Evolutionary conservation across 2,888 invertebrate genomes (phyloP), one percentile per base, ranked within the genome.

Genomic region (Ophonus ardosiacus): DNA sequence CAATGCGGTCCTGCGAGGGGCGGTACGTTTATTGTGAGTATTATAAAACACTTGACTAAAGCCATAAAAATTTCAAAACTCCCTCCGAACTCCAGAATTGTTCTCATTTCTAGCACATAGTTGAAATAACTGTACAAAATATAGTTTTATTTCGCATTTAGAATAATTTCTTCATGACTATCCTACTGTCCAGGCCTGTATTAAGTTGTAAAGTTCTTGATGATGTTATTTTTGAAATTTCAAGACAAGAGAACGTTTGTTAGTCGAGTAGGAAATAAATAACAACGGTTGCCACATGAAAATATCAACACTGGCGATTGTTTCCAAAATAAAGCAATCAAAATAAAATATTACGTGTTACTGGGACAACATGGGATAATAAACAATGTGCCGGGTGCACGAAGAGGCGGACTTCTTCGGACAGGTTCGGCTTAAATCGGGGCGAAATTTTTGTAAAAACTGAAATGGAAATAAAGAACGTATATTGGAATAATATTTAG

Each of bases 271-370:
- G 68, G 68, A 68, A 68, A 68, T 68, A 68, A 68, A 68, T 68
- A 68, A 68, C 40, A n/a, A 0, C 68, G 24, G 31, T 13, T 68
- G 68, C 68, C 68, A 68, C 68, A 68, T 68, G 31, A 68, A 68
- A 76, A 81, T 81, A 81, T 81, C 81, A 81, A 81, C 81, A 81
- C 18, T 81, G 31, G 24, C 21, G 51, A 81, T 63, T 81, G 81
- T 81, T 81, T 81, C 61, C 81, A 81, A 81, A 81, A 81, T 63
- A 81, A 65, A 81, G 43, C 81, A 81, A 81, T 81, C 81, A 81
- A 81, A 43, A 81, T 81, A 65, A 81, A 43, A 61, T 80, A 80
- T 80, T 80, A 80, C 76, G 56, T 56, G 76, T 76, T 76, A 56
- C 76, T 15, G 51, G 51, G 76, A 76, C 56, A 56, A 76, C 76